phyloP scores from a whole-genome alignment of 2,888 invertebrate genomes.

The Leucoptera coffeella region DNA sequence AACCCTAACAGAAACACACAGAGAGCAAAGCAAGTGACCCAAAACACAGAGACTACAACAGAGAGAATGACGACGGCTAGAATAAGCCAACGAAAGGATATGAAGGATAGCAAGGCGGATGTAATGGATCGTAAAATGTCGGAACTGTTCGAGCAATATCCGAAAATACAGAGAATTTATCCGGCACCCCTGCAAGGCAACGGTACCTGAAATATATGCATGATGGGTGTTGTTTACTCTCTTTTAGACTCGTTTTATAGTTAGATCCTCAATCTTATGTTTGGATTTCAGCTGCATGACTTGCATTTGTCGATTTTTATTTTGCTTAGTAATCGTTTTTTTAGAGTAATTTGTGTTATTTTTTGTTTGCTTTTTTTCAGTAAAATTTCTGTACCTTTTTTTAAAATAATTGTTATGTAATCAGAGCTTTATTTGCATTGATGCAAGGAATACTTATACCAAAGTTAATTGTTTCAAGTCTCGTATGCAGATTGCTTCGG shows the following conservation, averaged over 20 bases:
- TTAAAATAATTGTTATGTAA: background rate
- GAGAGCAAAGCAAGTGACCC: slow-evolving; percentile 48
- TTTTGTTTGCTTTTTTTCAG: background rate
- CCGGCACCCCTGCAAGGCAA: slow-evolving; percentile 56
- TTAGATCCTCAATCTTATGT: slow-evolving; percentile 5
- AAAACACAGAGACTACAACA: slow-evolving; percentile 34
- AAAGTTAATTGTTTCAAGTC: too few species aligned
- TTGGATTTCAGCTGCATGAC: too few species aligned
- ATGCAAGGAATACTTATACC: too few species aligned
- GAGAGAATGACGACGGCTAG: slow-evolving; percentile 28
- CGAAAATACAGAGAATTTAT: slow-evolving; percentile 72
- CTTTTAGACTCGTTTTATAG: slow-evolving; percentile 21
- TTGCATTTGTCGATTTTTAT: slow-evolving; percentile 2
- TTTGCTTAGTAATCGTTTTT: too few species aligned
- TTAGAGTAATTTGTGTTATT: too few species aligned
- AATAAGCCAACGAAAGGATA: slow-evolving; percentile 30
- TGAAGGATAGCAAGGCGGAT: slow-evolving; percentile 32
- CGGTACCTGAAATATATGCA: slow-evolving; percentile 20
- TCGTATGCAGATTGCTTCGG: too few species aligned
- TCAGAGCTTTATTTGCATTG: background rate
- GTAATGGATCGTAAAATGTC: slow-evolving; percentile 57
- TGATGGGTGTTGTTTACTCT: slow-evolving; percentile 19
- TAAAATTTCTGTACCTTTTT: slow-evolving; percentile 3
- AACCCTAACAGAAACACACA: slow-evolving; percentile 44
- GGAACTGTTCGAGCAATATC: slow-evolving; percentile 65